Evolutionary conservation across 2,888 invertebrate genomes (phyloP), one percentile per base, ranked within the genome.

Genomic region (Drosophila affinis): DNA sequence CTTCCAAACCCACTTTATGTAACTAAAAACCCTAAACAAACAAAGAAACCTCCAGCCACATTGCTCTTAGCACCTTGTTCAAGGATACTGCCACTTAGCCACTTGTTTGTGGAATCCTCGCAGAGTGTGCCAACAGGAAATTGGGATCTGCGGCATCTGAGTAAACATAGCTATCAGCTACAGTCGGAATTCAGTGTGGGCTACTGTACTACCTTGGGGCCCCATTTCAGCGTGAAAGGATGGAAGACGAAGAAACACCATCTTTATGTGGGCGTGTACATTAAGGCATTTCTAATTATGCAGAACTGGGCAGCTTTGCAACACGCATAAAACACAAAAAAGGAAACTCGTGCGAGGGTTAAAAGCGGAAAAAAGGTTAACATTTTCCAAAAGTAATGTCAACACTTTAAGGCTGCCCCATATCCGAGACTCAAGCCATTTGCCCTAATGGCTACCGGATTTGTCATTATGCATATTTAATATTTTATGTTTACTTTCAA

Each of bases 101-200:
- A 64, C 51, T 68, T 67, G 67, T 72, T 73, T n/a, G n/a, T n/a
- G n/a, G n/a, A n/a, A n/a, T n/a, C 54, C 58, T 44, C 39, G 46
- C 21, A 58, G 48, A 46, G 39, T 44, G 24, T 21, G 44, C 47
- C 32, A 27, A 45, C 47, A 12, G 29, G 27, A 45, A 34, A 32
- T 44, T 51, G 73, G 58, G 59, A 49, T 64, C 51, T 63, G 73
- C 32, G 72, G 44, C 46, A 45, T 64, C 72, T 64, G 64, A 72
- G 59, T 72, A 72, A 72, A 72, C 73, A 64, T 39, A 49, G 73
- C 64, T 72, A 72, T 72, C 72, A 59, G 73, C 72, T 72, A 64
- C 72, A 51, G 24, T 6, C 9, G 27, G 52, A 34, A 12, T 9
- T 64, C 29, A 24, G 6, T 27, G 27, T 39, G 27, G 10, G 21